Percentiles rank a stretch among this genome's conserved stretches.
Conservation (phyloP, 2,797 vertebrate genomes). For the Bufotes viridis region DNA sequence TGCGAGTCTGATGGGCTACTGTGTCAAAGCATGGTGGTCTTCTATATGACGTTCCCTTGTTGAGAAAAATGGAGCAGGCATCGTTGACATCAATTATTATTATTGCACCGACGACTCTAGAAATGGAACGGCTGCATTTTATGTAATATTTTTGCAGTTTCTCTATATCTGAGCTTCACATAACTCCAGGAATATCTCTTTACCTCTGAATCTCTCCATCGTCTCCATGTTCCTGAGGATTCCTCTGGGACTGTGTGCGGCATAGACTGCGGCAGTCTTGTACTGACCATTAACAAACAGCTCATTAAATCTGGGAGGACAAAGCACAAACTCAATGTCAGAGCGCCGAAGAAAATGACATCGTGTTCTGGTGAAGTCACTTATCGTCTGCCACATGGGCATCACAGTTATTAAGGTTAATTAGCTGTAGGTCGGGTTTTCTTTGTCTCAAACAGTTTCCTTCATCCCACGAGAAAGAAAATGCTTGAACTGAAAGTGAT, state of each 20-base stretch:
- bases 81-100: background rate
- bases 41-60: too few species aligned
- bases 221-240: constrained; percentile 76
- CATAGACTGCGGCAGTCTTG: constrained; percentile 75
- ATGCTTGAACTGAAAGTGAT: background rate
- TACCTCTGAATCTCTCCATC: constrained; percentile 76
- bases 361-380: background rate
- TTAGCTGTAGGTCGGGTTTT: constrained; percentile 49
- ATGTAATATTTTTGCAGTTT: background rate
- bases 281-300: constrained; percentile 75
- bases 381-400: constrained; percentile 9
- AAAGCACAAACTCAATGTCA: background rate
- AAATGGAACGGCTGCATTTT: background rate
- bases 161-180: background rate
- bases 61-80: background rate
- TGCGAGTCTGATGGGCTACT: too few species aligned
- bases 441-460: background rate
- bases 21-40: too few species aligned
- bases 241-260: constrained; percentile 75
- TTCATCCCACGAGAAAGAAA: background rate
- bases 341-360: constrained; percentile 4
- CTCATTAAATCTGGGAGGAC: constrained; percentile 74
- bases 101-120: background rate
- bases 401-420: constrained; percentile 31
- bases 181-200: background rate